A percentile compares a stretch with the other conserved stretches of the same genome.
Evolutionary conservation across 2,797 vertebrate genomes (phyloP).

Genomic region (Lithobates pipiens): DNA sequence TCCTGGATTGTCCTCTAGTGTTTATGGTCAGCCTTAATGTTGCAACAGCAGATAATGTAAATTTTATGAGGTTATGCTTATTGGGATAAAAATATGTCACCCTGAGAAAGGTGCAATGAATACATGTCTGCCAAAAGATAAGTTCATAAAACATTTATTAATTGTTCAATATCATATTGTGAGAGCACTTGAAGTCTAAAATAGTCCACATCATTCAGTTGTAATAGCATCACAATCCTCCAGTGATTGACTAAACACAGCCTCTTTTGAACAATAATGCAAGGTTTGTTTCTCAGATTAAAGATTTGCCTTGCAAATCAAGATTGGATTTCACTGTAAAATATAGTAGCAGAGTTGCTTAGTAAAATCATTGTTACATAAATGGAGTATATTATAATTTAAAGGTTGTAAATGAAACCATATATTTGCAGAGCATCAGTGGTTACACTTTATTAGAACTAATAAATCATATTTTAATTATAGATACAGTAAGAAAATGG

Average conservation of each 20-base stretch:
- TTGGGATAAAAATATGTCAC: too few species aligned
- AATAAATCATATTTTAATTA: slow-evolving; percentile 92
- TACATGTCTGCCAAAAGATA: not conserved
- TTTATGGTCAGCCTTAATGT: too few species aligned
- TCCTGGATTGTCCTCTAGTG: too few species aligned
- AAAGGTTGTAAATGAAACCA: slow-evolving; percentile 81
- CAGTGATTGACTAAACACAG: not conserved
- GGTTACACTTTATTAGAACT: slow-evolving; percentile 89
- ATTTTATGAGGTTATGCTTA: too few species aligned
- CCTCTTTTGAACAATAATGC: not conserved
- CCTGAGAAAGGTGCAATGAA: not conserved
- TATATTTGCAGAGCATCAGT: slow-evolving; percentile 85
- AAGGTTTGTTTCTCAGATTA: slow-evolving; percentile 17
- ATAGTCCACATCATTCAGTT: not conserved
- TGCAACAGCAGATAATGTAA: too few species aligned
- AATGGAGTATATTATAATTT: slow-evolving; percentile 81
- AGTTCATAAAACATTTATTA: not conserved
- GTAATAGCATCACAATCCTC: not conserved
- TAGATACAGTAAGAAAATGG: slow-evolving; percentile 81
- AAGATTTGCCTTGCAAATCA: not conserved
- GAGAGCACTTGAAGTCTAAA: not conserved
- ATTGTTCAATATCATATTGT: not conserved
- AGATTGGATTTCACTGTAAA: not conserved
- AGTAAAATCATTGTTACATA: slow-evolving; percentile 71
- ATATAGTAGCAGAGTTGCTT: slow-evolving; percentile 24